These are phyloP conservation scores for Zosterops hypoxanthus DNA, from an alignment of 2,113 vertebrate genomes.

Conservation along the genomic window DNA sequence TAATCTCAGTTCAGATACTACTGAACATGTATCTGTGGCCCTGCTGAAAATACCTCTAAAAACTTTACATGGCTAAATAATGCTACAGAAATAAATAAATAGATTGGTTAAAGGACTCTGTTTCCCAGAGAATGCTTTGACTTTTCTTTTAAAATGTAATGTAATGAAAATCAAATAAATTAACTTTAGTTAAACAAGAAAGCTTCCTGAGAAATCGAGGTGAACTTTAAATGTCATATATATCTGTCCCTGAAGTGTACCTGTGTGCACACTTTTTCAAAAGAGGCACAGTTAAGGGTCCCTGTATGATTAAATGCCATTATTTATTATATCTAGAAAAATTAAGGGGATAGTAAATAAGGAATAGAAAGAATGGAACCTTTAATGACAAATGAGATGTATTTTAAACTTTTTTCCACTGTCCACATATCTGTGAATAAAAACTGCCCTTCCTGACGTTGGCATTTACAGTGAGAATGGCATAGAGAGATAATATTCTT, in stretches of 20 bases:
- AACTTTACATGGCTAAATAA: not conserved
- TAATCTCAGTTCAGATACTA: no score
- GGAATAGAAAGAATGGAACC: not conserved
- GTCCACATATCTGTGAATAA: not conserved
- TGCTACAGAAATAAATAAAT: not conserved
- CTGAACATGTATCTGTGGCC: not conserved
- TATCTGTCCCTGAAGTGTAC: not conserved
- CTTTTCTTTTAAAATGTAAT: not conserved
- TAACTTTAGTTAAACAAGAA: not conserved
- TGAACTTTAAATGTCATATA: not conserved
- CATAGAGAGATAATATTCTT: not conserved
- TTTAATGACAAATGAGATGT: not conserved
- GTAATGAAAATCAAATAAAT: not conserved
- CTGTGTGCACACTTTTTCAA: rapidly evolving
- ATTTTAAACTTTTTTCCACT: not conserved
- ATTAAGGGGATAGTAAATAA: not conserved
- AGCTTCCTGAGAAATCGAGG: not conserved
- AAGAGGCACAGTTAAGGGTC: not conserved
- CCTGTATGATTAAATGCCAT: not conserved
- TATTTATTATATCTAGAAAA: not conserved
- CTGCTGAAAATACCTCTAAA: not conserved
- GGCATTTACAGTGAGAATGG: not conserved
- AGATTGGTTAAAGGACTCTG: not conserved
- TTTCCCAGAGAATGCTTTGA: not conserved
- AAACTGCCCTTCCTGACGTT: not conserved